A percentile compares a stretch with the other conserved stretches of the same genome.
Evolutionary conservation across 2,113 vertebrate genomes (phyloP).

Genomic region (Varanus komodoensis): DNA sequence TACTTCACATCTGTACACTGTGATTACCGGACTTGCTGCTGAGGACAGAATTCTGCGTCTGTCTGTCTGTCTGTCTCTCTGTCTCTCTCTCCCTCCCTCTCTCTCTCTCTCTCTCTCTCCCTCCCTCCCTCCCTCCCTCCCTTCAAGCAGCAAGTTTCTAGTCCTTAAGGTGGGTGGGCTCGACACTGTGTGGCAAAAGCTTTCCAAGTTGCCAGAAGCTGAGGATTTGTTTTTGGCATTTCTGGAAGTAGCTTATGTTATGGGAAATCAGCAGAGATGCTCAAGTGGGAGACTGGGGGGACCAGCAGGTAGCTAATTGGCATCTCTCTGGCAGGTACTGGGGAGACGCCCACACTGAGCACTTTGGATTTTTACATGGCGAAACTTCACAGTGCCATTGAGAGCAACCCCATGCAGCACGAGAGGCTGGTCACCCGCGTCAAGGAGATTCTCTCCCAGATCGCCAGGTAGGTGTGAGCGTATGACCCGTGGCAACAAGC

Average conservation of each 20-base stretch:
- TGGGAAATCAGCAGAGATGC: not conserved
- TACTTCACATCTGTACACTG: not conserved
- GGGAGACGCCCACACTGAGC: constrained; percentile 91
- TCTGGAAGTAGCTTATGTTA: not conserved
- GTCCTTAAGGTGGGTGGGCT: not conserved
- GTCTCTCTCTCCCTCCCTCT: too few relatives aligned
- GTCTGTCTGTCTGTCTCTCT: too few relatives aligned
- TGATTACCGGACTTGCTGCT: not conserved
- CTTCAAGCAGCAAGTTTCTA: not conserved
- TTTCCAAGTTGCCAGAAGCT: not conserved
- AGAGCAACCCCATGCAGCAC: constrained; percentile 91
- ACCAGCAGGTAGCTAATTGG: not conserved
- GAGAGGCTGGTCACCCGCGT: constrained; percentile 88
- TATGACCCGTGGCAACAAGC: not conserved
- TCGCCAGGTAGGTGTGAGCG: constrained; percentile 86
- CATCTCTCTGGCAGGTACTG: constrained; percentile 79
- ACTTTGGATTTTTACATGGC: constrained; percentile 96
- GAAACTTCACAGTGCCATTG: constrained; percentile 88
- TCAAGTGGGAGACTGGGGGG: not conserved
- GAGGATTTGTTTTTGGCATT: not conserved
- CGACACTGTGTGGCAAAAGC: too few relatives aligned
- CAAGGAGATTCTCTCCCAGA: constrained; percentile 90
- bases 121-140: too few relatives aligned
- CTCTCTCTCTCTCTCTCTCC: not conserved
- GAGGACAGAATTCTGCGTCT: not conserved